phyloP scores from a whole-genome alignment of 2,888 invertebrate species.

The Zaprionus bogoriensis region DNA sequence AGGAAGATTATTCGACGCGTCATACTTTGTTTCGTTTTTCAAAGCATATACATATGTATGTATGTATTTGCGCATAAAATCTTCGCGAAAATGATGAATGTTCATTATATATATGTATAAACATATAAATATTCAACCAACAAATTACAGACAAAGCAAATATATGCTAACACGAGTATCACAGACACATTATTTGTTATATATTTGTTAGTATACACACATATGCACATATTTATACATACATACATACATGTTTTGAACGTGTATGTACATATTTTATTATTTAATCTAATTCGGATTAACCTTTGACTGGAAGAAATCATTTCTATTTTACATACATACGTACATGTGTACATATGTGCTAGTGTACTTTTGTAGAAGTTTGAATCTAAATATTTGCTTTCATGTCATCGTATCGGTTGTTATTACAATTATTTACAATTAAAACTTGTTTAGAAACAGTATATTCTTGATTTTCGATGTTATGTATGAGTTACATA shows the following conservation, averaged over 20 bases:
- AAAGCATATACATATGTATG: not conserved
- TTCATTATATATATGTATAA: no score
- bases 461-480: no score
- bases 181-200: no score
- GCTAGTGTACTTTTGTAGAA: not conserved
- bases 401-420: not conserved
- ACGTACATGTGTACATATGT: not conserved
- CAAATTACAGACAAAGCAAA: no score
- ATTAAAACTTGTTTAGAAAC: not conserved
- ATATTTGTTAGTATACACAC: no score
- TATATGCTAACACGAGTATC: no score
- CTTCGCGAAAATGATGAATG: not conserved
- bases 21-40: no score
- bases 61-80: not conserved
- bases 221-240: no score
- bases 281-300: no score
- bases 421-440: constrained; percentile 3
- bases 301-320: not conserved
- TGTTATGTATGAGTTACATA: no score
- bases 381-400: not conserved
- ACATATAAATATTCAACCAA: not conserved
- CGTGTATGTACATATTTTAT: not conserved
- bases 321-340: not conserved
- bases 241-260: no score
- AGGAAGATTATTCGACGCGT: no score